phyloP scores from a whole-genome alignment of 2,888 invertebrate genomes.

The Ophioninae sp. region DNA sequence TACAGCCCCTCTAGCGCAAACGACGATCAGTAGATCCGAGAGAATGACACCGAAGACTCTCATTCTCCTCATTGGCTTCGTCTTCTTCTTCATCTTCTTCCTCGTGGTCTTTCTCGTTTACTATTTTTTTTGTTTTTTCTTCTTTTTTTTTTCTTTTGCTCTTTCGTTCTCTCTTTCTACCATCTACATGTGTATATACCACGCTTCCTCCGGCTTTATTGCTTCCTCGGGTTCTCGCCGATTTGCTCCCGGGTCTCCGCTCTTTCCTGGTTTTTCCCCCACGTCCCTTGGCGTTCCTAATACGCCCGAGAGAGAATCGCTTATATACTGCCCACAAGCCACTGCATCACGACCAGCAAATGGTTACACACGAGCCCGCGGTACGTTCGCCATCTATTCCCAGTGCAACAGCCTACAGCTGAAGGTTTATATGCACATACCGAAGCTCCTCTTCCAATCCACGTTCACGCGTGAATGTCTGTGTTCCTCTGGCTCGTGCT shows the following conservation, averaged over 20 bases:
- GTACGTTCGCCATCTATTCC: slow-evolving; percentile 39
- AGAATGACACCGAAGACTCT: slow-evolving; percentile 53
- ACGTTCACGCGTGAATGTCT: not conserved
- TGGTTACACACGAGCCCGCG: slow-evolving; percentile 44
- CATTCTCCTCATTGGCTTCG: slow-evolving; percentile 30
- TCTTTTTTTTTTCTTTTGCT: slow-evolving; percentile 3
- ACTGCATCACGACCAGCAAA: slow-evolving; percentile 41
- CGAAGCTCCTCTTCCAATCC: not conserved
- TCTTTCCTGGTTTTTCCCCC: slow-evolving; percentile 20
- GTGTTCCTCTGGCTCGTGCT: slow-evolving; percentile 15
- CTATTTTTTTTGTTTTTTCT: too few species aligned
- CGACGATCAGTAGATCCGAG: slow-evolving; percentile 52
- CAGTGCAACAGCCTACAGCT: slow-evolving; percentile 27
- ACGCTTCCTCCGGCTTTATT: slow-evolving; percentile 45
- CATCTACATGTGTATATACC: slow-evolving; percentile 16
- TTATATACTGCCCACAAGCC: slow-evolving; percentile 39
- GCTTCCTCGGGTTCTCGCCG: slow-evolving; percentile 48
- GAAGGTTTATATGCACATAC: slow-evolving; percentile 22
- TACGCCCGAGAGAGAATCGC: slow-evolving; percentile 34
- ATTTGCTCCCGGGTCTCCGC: slow-evolving; percentile 33
- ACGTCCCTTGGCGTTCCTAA: slow-evolving; percentile 26
- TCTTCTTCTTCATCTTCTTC: slow-evolving; percentile 11
- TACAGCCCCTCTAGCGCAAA: slow-evolving; percentile 42
- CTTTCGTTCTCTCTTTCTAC: slow-evolving; percentile 4
- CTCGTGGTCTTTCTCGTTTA: slow-evolving; percentile 23